Percentiles rank a stretch among this genome's conserved stretches.
phyloP scores from a whole-genome alignment of 2,113 vertebrate species.

The Raja brachyura region DNA sequence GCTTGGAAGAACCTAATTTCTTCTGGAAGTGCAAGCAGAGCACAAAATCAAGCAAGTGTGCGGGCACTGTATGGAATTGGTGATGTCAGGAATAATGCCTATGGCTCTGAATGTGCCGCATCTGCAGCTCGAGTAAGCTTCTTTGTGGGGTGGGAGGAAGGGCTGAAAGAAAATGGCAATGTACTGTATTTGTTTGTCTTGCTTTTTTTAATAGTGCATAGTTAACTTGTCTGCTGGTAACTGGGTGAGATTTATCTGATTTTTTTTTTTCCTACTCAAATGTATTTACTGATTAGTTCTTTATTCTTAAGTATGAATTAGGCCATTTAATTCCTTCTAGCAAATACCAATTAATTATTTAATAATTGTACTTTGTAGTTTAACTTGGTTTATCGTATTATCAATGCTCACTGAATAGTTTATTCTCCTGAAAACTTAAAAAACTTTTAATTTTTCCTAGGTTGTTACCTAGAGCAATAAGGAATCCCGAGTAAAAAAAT shows the following conservation, averaged over 20 bases:
- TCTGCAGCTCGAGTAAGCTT: slow-evolving; percentile 79
- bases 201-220: neutral
- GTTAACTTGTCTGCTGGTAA: neutral
- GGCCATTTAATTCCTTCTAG: neutral
- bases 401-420: neutral
- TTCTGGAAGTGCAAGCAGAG: slow-evolving; percentile 61
- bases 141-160: neutral
- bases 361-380: neutral
- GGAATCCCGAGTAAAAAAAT: no score
- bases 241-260: neutral
- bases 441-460: neutral
- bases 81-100: slow-evolving; percentile 69
- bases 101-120: slow-evolving; percentile 77
- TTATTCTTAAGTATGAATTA: neutral
- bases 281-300: neutral
- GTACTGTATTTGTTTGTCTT: neutral
- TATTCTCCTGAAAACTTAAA: neutral
- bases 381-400: neutral
- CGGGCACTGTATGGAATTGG: slow-evolving; percentile 71
- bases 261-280: no score
- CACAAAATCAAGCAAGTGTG: slow-evolving; percentile 63
- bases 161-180: neutral
- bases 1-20: slow-evolving; percentile 76
- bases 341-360: neutral
- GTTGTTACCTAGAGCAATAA: neutral